Conservation (phyloP, 2,888 invertebrate species). For the Drosophila quinaria region DNA sequence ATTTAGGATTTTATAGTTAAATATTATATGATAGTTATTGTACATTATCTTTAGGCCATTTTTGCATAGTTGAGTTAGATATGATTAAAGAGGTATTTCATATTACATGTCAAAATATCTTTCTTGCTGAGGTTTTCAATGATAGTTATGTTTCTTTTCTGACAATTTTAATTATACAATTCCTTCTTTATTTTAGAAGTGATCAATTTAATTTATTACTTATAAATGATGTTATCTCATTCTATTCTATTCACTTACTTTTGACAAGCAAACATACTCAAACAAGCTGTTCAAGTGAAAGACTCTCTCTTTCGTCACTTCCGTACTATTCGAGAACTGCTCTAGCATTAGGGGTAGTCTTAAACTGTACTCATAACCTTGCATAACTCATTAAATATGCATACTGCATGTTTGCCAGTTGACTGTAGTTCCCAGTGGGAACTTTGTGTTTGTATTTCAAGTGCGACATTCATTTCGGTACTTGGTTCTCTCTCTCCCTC, state of each 20-base stretch:
- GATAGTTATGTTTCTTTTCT: neutral
- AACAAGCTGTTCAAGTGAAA: neutral
- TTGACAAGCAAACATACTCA: neutral
- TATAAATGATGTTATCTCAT: neutral
- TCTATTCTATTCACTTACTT: neutral
- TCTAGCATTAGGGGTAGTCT: neutral
- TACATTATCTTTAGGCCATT: too few species aligned
- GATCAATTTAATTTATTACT: too few species aligned
- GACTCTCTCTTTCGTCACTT: conserved; percentile 1
- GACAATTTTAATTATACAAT: neutral
- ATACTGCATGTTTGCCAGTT: conserved; percentile 32
- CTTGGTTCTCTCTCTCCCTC: neutral
- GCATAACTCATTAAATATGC: conserved; percentile 44
- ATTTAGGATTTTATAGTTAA: neutral
- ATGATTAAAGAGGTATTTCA: too few species aligned
- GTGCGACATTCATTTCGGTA: neutral
- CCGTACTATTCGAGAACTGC: neutral
- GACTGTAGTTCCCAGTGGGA: conserved; percentile 15
- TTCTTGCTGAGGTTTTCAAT: neutral
- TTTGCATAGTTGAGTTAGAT: neutral
- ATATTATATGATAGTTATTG: neutral
- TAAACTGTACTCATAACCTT: conserved; percentile 11
- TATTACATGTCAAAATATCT: too few species aligned
- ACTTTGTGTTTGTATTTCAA: conserved; percentile 33
- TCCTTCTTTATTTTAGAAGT: too few species aligned